Evolutionary conservation across 2,888 invertebrate genomes (phyloP), one percentile per base, ranked within the genome.

Genomic region (Monoplex corrugatus): DNA sequence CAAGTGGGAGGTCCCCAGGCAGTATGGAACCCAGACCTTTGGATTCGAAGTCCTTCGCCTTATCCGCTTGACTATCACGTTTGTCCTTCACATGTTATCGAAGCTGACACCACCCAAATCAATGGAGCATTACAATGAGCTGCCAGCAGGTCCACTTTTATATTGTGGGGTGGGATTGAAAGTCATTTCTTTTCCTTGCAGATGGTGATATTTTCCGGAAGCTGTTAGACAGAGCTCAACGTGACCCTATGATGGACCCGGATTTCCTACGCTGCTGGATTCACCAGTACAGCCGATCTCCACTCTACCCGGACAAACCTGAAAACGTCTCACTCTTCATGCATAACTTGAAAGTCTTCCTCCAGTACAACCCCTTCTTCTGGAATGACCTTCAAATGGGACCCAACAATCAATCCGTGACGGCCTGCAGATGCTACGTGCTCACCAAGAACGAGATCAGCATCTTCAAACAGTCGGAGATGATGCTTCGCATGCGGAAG

Each of bases 391-490:
- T 90, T 3, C 72, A 57, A 28, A 85, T 92, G 50, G 89, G 90
- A 84, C 35, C 43, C 3, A 88, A 90, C 38, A 78, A 87, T 2
- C 88, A 57, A 97, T 97, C 86, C 97, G 97, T 99, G 44, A 94
- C 98, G 3, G 98, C 98, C 1, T 98, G 98, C 84, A 86, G 90
- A 28, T 90, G 90, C 57, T 89, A 89, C 78, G 16, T 90, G 3
- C 40, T 90, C 13, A 87, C 89, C 32, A 97, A 98, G 1, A 98
- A 98, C 94, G 98, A 99, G 83, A 98, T 98, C 19, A 98, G 98
- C 88, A 98, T 98, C 28, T 92, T 92, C 45, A 88, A 88, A 16
- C 93, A 94, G 88, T 93, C 93, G 0, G 84, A 91, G 35, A 89
- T 93, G 78, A 94, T 94, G 93, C 35, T 92, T 72, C 72, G 86